Evolutionary conservation across 2,888 invertebrate species (phyloP).

Genomic region (Cynaeus angustus): DNA sequence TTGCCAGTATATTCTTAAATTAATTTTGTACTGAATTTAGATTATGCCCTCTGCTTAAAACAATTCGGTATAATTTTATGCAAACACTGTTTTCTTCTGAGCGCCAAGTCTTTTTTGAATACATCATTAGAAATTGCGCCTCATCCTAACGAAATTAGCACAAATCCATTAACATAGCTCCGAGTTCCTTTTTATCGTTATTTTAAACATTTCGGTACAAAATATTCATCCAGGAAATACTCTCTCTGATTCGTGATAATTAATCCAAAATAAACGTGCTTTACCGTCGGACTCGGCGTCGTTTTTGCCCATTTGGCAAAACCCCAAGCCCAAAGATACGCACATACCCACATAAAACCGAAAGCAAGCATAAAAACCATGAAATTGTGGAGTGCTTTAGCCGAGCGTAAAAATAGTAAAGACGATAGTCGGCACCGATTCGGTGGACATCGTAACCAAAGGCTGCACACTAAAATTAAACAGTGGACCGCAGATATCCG

Average conservation of each 20-base stretch:
- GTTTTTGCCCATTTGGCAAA: slow-evolving; percentile 34
- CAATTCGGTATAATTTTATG: too few relatives aligned
- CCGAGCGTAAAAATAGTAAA: slow-evolving; percentile 56
- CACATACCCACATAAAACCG: slow-evolving; percentile 30
- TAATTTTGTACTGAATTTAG: too few relatives aligned
- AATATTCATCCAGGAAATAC: slow-evolving; percentile 1
- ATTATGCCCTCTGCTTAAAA: too few relatives aligned
- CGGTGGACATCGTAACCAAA: slow-evolving; percentile 61
- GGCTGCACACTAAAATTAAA: slow-evolving; percentile 65
- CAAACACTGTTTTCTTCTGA: too few relatives aligned
- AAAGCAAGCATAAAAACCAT: slow-evolving; percentile 28
- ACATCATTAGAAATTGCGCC: too few relatives aligned
- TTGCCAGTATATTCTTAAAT: too few relatives aligned
- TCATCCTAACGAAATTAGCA: too few relatives aligned
- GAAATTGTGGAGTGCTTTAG: slow-evolving; percentile 24
- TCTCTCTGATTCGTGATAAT: slow-evolving; percentile 14
- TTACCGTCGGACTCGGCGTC: slow-evolving; percentile 3
- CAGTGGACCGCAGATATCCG: slow-evolving; percentile 66
- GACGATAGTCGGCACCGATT: slow-evolving; percentile 52
- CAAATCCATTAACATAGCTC: too few relatives aligned
- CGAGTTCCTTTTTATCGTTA: neutral
- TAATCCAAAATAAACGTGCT: slow-evolving; percentile 22
- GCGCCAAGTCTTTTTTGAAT: too few relatives aligned
- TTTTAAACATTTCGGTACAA: neutral
- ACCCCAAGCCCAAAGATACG: slow-evolving; percentile 47